phyloP scores from a whole-genome alignment of 2,113 vertebrate genomes.

The Chaetops frenatus region DNA sequence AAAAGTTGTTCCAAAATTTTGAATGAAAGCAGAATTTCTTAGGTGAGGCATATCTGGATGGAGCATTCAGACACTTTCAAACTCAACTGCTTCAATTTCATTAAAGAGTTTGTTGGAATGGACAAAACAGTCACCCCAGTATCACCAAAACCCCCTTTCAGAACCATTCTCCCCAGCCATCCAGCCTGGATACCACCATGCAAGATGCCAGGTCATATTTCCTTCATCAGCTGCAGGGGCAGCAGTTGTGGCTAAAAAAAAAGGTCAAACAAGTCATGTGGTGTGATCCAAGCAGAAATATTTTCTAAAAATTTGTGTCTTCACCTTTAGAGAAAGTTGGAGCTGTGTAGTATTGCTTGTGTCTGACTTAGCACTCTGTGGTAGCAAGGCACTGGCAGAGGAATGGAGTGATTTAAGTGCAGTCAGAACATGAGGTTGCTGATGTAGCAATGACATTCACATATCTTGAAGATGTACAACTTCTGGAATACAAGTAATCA shows the following conservation, averaged over 20 bases:
- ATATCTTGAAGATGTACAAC: constrained; percentile 50
- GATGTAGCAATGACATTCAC: constrained; percentile 10
- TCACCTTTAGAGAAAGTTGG: background rate
- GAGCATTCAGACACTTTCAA: background rate
- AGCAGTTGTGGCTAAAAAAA: background rate
- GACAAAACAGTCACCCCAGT: background rate
- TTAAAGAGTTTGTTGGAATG: background rate
- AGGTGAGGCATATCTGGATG: background rate
- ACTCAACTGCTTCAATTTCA: background rate
- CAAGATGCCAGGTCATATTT: background rate
- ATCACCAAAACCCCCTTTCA: background rate
- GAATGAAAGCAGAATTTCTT: background rate
- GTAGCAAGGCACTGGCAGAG: background rate
- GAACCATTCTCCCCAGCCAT: background rate
- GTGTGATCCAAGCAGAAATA: background rate
- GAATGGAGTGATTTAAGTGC: background rate
- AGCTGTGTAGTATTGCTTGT: background rate
- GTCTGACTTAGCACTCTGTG: background rate
- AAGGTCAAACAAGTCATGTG: background rate
- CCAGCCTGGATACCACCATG: background rate
- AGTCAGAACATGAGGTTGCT: background rate
- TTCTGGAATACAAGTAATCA: constrained; percentile 43
- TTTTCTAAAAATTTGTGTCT: background rate
- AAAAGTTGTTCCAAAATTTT: background rate
- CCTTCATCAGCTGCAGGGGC: background rate